These are phyloP conservation scores for Cyclargus thomasi DNA, from an alignment of 1,140 invertebrate genomes.

Conservation along the genomic window DNA sequence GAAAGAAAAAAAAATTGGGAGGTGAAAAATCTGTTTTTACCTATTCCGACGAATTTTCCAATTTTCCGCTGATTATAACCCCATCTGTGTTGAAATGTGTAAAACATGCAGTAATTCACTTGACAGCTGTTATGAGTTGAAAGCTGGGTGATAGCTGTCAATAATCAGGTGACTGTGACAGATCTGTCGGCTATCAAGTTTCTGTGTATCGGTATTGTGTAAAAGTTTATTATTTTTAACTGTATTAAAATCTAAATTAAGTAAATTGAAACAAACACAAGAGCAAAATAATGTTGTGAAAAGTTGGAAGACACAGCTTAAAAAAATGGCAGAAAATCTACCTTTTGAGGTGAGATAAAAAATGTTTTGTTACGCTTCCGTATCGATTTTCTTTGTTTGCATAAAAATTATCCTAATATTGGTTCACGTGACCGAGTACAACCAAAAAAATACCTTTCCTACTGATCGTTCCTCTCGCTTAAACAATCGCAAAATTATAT, in stretches of 20 bases:
- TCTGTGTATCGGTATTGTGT: neutral
- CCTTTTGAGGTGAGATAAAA: slow-evolving; percentile 51
- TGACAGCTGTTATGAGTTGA: slow-evolving; percentile 1
- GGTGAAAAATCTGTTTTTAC: too few species aligned
- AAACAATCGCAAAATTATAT: too few species aligned
- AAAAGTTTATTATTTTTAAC: neutral
- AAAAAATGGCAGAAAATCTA: slow-evolving; percentile 35
- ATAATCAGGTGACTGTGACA: slow-evolving; percentile 4
- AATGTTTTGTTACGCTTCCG: neutral
- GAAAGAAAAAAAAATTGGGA: too few species aligned
- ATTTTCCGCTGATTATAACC: neutral
- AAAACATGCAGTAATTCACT: neutral
- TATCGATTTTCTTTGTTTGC: slow-evolving; percentile 49
- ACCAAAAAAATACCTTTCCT: neutral
- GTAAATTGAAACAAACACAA: neutral
- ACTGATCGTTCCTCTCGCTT: neutral
- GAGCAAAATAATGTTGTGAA: neutral
- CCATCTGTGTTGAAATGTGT: neutral
- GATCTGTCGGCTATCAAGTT: neutral
- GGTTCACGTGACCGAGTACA: slow-evolving; percentile 57
- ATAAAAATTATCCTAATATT: slow-evolving; percentile 36
- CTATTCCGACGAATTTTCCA: neutral
- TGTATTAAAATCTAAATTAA: neutral
- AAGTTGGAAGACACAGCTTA: neutral
- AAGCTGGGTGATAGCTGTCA: too few species aligned